Percentiles rank a stretch among this genome's conserved stretches.
Evolutionary conservation across 2,888 invertebrate genomes (phyloP).

Genomic region (Platyscelio sp.): DNA sequence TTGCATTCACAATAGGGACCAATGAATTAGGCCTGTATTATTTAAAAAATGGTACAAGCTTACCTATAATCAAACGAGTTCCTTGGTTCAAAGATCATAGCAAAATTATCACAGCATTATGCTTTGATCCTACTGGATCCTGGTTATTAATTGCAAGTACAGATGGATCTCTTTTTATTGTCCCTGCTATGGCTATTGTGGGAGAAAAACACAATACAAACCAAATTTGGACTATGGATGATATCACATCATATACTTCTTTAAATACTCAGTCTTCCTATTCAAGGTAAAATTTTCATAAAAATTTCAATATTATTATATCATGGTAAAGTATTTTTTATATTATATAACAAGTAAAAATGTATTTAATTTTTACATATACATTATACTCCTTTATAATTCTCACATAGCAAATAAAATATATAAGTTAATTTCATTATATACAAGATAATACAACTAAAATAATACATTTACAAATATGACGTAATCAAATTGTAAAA

Average conservation of each 20-base stretch:
- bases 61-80: constrained; percentile 80
- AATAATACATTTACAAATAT: too few relatives aligned
- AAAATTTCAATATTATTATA: too few relatives aligned
- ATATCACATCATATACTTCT: constrained; percentile 86
- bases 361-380: too few relatives aligned
- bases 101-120: constrained; percentile 86
- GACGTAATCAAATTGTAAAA: too few relatives aligned
- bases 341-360: too few relatives aligned
- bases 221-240: constrained; percentile 87
- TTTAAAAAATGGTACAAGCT: constrained; percentile 74
- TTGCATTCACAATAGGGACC: constrained; percentile 81
- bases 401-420: too few relatives aligned
- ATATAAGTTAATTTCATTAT: too few relatives aligned
- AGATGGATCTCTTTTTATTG: constrained; percentile 88
- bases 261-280: constrained; percentile 80
- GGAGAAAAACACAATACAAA: constrained; percentile 86
- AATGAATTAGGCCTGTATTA: constrained; percentile 82
- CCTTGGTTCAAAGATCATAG: constrained; percentile 82
- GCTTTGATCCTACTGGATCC: constrained; percentile 94
- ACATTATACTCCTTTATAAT: too few relatives aligned
- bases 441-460: too few relatives aligned
- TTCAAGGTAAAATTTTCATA: constrained; percentile 78
- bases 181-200: constrained; percentile 88
- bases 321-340: too few relatives aligned
- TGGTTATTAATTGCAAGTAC: constrained; percentile 88